Evolutionary conservation across 1,140 invertebrate species (phyloP), one percentile per base, ranked within the genome.

Genomic region (Orussus abietinus): DNA sequence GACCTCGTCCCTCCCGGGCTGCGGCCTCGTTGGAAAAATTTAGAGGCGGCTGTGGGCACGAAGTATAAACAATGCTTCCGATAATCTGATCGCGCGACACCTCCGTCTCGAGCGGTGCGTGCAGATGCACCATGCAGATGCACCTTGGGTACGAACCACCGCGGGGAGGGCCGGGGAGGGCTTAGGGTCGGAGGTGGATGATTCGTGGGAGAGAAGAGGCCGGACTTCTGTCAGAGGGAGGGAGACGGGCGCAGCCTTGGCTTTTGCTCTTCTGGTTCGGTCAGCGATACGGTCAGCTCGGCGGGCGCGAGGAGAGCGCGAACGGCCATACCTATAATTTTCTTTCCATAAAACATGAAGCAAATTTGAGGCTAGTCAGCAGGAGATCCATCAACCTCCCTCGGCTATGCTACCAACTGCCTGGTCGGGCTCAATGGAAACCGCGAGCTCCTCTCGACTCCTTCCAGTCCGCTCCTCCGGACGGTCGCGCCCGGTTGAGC

Each of bases 51-150:
- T 22, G 22, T 15, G 18, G 18, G 34, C 48, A 51, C 53, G 44
- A 55, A 47, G 38, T 45, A 51, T 55, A 55, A 55, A 55, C 48
- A 55, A 51, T 51, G 34, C 26, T 36, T 31, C 34, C 43, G 52
- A 55, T 55, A 55, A 55, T 51, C 52, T 48, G 44, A 55, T 55
- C 48, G 38, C 26, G 41, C 34, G 51, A 55, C 42, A 46, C 42
- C 38, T 42, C 44, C 20, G 10, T 13, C 22, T 28, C 21, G 22
- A 5, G 15, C 14, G 37, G 7, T 18, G 19, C 11, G 14, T 20
- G 6, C 6, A 25, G 22, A 2, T 10, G 37, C 22, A n/a, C 22
- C 38, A 21, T 33, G 38, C 38, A 3, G 9, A 18, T 10, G 26
- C 11, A 31, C 38, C 29, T 5, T 21, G 11, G 14, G 19, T 17